A percentile compares a stretch with the other conserved stretches of the same genome.
These are phyloP conservation scores for Neotragus pygmaeus DNA, from an alignment of 2,113 vertebrate genomes.

Conservation along the genomic window DNA sequence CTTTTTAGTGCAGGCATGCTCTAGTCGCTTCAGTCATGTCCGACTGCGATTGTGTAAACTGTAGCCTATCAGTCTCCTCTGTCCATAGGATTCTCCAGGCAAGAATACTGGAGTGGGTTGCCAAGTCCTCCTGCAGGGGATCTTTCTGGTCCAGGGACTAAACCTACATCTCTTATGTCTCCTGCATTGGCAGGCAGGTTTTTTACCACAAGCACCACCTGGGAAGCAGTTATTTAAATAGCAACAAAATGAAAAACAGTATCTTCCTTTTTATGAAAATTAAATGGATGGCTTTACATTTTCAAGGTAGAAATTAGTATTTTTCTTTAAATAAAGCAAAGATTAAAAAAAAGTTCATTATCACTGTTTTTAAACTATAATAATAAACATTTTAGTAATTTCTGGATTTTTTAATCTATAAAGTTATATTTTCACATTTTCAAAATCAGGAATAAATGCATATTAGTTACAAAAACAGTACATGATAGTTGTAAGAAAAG, in stretches of 20 bases:
- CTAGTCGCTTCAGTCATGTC: not conserved
- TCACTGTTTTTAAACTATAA: not conserved
- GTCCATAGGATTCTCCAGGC: not conserved
- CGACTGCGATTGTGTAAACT: not conserved
- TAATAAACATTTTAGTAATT: not conserved
- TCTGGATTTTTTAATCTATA: not conserved
- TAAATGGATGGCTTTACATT: not conserved
- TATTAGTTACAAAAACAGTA: not conserved
- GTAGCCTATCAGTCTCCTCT: not conserved
- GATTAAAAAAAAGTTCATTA: not conserved
- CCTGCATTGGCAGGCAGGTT: not conserved
- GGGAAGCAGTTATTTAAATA: not conserved
- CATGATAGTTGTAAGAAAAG: not conserved
- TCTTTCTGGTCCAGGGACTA: not conserved
- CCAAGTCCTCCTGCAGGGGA: not conserved
- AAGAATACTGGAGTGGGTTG: not conserved
- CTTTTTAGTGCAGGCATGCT: not conserved
- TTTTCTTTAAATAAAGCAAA: slow-evolving; percentile 6
- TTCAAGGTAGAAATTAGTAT: not conserved
- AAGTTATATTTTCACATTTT: not conserved
- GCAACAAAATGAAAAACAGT: not conserved
- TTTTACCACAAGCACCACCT: not conserved
- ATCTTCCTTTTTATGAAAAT: not conserved
- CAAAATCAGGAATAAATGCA: slow-evolving; percentile 12
- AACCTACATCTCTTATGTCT: not conserved